Evolutionary conservation across 2,797 vertebrate species (phyloP), one percentile per base, ranked within the genome.

Genomic region (Threskiornis aethiopicus): DNA sequence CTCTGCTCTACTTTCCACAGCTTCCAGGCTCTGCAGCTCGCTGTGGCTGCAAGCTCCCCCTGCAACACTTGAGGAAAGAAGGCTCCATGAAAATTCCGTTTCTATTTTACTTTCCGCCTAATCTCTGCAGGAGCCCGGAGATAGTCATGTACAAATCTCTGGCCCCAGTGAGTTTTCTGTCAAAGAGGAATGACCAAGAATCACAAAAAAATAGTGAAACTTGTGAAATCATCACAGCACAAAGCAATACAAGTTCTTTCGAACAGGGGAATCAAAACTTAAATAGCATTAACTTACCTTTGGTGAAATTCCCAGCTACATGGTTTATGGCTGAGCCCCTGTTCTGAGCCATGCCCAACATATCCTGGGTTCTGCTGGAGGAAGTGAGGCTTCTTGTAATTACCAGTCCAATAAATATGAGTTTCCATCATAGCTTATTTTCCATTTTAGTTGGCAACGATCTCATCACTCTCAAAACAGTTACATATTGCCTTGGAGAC

Each of bases 401-500:
- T 89, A 70, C 77, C 54, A 79, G 29, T 70, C 73, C 58, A 92
- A 71, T 66, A 95, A 83, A 82, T 69, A 70, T 3, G 59, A 83
- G 9, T 87, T 92, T 89, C 78, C 54, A 82, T 61, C 41, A 55
- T 9, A 33, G 73, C 47, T 89, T 84, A 44, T 87, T 89, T 93
- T 84, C 79, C 52, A 77, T 90, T 87, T 73, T n/a, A 80, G 41
- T 46, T 95, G 67, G 81, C 47, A 92, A 64, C 1, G 2, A 73
- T 79, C 52, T 90, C 64, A 93, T 70, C 51, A 16, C 70, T 94
- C 77, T 95, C 86, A 58, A 80, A 88, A 75, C 64, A 89, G 93
- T 81, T 85, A 70, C 41, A 64, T 51, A 96, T 85, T 91, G 88
- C 93, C 93, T 89, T 90, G 88, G 91, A 94, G 91, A 95, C 86